Base-by-base conservation (phyloP, 2,797 vertebrate species). In the Myripristis jacobus region DNA sequence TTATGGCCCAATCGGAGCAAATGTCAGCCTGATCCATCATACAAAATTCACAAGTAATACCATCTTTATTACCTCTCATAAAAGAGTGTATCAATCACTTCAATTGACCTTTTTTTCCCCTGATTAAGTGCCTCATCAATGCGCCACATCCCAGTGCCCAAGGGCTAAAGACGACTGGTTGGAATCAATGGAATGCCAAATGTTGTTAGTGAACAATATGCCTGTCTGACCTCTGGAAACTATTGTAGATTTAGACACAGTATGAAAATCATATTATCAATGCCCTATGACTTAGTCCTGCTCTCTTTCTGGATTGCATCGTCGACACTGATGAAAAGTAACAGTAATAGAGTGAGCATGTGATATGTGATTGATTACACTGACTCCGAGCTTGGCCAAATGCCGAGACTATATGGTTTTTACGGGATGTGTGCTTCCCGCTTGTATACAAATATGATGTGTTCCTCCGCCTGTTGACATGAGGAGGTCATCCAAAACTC, bases 81-180 rank as follows among this genome's bases (percentile, higher is more conserved):
- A 89, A 90, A 85, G 77, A 86, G 75, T 66, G 53, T 70, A 92
- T 93, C 88, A 91, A 91, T 93, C 90, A 93, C 84, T 80, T 70
- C 36, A 77, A 76, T 87, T 90, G 91, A 92, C 87, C 83, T 90
- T 92, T 88, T 85, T 86, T 83, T 63, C 36, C 55, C 55, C 81
- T 84, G 82, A 90, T 86, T 73, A 90, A 91, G 88, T 81, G 75
- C 82, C 85, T 90, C 85, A 86, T 88, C 88, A 87, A 85, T 90
- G 85, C 83, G 72, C 73, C 77, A 69, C 79, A 79, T 86, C 82
- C 66, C 57, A 4, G 60, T 73, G 79, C 82, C 87, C 65, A 66
- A 66, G 65, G 84, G 81, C 84, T 70, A 56, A 78, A 77, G 70
- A 73, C 80, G 79, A 70, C 81, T 58, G 79, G 81, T 75, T 69